Evolutionary conservation across 2,113 vertebrate genomes (phyloP), one percentile per base, ranked within the genome.

Genomic region (Pionites leucogaster): DNA sequence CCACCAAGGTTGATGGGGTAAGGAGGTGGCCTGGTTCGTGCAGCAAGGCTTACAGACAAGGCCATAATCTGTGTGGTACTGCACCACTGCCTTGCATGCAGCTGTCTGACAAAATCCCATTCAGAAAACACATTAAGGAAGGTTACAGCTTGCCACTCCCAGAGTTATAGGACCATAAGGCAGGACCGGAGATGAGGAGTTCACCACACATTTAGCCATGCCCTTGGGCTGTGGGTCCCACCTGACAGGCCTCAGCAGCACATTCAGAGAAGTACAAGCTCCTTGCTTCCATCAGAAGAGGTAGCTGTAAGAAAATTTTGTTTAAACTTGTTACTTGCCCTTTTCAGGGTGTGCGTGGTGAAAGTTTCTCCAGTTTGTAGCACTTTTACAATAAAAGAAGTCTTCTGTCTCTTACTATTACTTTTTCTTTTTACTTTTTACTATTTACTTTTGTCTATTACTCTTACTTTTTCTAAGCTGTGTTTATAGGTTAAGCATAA

Each of bases 61-160:
- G 42, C 28, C 22, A 2, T 6, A 2, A 3, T 17, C 17, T 0
- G 5, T 1, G 13, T 24, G 64, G 20, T 9, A 11, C 50, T 3
- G 22, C 1, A 0, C 31, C 37, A 1, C 16, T 0, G 1, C 7
- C 3, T 63, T 0, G 0, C 11, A 2, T 22, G 37, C 55, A 20
- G n/a, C 46, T 37, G 5, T 31, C 52, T 0, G 9, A 39, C 1
- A 1, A 42, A 28, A 67, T 35, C 39, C n/a, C 8, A 1, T 31
- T 13, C 35, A 11, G 65, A 42, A 71, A 22, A 23, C 10, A 11
- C 1, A 0, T 2, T 37, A 12, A 10, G 17, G 12, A 37, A 25
- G 13, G 12, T 27, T 59, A 16, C 2, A 17, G 67, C 10, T 68
- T 39, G 5, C 19, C 1, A 0, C 49, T 80, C 29, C 8, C 20